Evolutionary conservation across 2,888 invertebrate species (phyloP).

Genomic region (Petrophora chlorosata): DNA sequence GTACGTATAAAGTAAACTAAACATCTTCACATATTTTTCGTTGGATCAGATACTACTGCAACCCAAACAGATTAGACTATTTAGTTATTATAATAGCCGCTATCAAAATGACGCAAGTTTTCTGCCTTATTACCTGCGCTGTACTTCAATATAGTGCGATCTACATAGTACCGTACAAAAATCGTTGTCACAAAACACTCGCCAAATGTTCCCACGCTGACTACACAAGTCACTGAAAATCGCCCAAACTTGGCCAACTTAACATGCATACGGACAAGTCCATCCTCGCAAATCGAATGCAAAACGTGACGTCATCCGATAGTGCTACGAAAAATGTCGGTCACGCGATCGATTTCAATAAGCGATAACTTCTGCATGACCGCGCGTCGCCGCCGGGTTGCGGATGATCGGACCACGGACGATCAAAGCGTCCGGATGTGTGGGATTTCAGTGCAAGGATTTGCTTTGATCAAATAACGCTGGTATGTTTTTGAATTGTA

Average conservation of each 20-base stretch:
- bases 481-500: too few species aligned
- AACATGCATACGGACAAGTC: conserved; percentile 11
- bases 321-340: conserved; percentile 54
- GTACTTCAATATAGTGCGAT: too few species aligned
- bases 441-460: conserved; percentile 15
- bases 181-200: neutral
- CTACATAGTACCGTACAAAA: too few species aligned
- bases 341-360: conserved; percentile 68
- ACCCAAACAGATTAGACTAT: too few species aligned
- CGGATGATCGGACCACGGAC: conserved; percentile 41
- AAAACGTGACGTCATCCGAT: conserved; percentile 50
- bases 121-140: too few species aligned
- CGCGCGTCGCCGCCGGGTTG: conserved; percentile 44
- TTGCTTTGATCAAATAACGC: conserved; percentile 6
- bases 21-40: too few species aligned
- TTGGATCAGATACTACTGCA: too few species aligned
- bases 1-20: too few species aligned
- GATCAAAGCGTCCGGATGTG: conserved; percentile 48
- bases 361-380: conserved; percentile 73
- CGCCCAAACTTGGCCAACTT: neutral
- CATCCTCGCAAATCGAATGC: conserved; percentile 27
- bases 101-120: too few species aligned
- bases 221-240: neutral
- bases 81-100: too few species aligned
- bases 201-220: neutral